These are phyloP conservation scores for Patiria miniata DNA, from an alignment of 35 echinoderm and acorn worm species.

Conservation along the genomic window DNA sequence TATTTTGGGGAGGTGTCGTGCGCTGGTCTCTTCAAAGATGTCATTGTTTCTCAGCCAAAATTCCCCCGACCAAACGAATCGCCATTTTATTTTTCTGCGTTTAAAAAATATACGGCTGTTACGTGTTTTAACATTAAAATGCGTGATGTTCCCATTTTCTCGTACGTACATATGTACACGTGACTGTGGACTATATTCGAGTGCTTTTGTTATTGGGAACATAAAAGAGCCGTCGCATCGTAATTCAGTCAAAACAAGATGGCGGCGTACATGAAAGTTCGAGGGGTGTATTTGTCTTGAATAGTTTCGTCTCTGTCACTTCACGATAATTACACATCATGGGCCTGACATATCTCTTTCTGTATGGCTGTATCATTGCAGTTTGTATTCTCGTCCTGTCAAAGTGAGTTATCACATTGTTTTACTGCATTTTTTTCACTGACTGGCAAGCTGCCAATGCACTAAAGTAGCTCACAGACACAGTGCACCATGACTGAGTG, in stretches of 20 bases:
- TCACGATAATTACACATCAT: neutral
- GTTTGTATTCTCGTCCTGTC: conserved; percentile 1
- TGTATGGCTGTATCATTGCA: conserved; percentile 9
- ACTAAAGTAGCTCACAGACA: too few species aligned
- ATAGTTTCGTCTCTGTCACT: neutral
- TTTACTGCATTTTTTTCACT: neutral
- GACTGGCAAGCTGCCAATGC: neutral
- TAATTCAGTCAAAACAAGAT: neutral
- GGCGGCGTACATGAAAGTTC: neutral
- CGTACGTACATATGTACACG: too few species aligned
- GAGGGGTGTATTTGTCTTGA: neutral
- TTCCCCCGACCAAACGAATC: neutral
- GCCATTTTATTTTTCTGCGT: neutral
- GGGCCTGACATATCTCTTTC: neutral
- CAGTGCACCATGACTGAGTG: too few species aligned
- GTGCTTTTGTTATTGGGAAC: neutral
- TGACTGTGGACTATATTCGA: neutral
- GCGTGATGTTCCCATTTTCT: too few species aligned
- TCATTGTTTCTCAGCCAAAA: conserved; percentile 15
- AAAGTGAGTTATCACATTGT: neutral
- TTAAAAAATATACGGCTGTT: too few species aligned
- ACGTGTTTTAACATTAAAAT: too few species aligned
- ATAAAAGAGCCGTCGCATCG: neutral
- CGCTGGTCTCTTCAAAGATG: conserved; percentile 62
- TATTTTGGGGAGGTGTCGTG: conserved; percentile 68